Evolutionary conservation across 2,797 vertebrate species (phyloP), one percentile per base, ranked within the genome.

Genomic region (Sparidentex hasta): DNA sequence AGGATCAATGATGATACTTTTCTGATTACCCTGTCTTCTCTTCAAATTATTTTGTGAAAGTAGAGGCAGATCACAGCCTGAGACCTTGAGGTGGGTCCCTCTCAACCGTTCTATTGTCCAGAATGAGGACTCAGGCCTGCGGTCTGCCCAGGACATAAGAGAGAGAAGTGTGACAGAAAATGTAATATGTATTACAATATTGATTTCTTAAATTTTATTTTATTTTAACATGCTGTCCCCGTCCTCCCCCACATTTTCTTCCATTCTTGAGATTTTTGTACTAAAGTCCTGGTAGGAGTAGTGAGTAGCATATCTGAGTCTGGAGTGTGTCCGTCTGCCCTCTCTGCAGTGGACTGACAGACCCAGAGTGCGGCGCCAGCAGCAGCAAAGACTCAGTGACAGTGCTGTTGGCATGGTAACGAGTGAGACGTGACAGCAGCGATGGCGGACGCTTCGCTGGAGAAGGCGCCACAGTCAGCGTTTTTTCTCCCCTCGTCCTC

Each of bases 401-500:
- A 83, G 82, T 9, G 17, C n/a, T 1, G 81, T 94, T 78, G 92
- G 65, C 86, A 91, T 87, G 85, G 92, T 65, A 90, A 91, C 93
- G n/a, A 80, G 81, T 23, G 21, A 76, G 71, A 80, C 55, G 55
- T 83, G 92, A 88, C 84, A 80, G 90, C 74, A 55, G 71, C 6
- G 43, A 85, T 78, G 86, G 90, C 67, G 69, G 84, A 80, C 48
- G 74, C 75, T 55, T 83, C 4, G 21, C 43, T 17, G n/a, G 72
- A 74, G 68, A 81, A 90, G 88, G 69, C 44, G 12, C 76, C 76
- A 71, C 83, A 87, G 88, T 95, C 94, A 95, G 94, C 93, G 47
- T 64, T 90, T 94, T 87, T 25, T 25, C 73, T 57, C 55, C 57
- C 33, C 44, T 18, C 47, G 56, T 87, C 82, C 77, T 81, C 72